Conservation (phyloP, 2,113 vertebrate genomes). For the Pelobates fuscus region DNA sequence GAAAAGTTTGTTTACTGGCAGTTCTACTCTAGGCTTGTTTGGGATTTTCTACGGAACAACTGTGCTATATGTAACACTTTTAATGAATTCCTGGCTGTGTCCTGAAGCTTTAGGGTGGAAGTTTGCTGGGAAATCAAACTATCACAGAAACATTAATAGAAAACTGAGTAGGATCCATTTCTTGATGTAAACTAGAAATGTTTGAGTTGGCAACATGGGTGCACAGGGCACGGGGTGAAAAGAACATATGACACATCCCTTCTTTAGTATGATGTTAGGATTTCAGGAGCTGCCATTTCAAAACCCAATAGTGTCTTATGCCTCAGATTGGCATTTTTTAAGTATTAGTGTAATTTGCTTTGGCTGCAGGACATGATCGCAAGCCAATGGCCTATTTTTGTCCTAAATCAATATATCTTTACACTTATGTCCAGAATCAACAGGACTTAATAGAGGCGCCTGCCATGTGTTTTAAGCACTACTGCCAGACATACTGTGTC, state of each 20-base stretch:
- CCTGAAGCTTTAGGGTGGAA: not conserved
- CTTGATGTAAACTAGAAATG: constrained; percentile 17
- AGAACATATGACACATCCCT: constrained; percentile 48
- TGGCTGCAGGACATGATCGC: constrained; percentile 62
- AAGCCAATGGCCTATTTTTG: constrained; percentile 69
- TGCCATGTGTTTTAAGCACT: constrained; percentile 52
- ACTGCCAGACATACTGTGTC: constrained; percentile 39
- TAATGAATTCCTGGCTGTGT: not conserved
- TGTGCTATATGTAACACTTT: not conserved
- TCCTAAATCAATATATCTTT: constrained; percentile 66
- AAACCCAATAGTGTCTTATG: constrained; percentile 47
- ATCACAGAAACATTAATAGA: not conserved
- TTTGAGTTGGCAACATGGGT: constrained; percentile 35
- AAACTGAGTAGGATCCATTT: constrained; percentile 5
- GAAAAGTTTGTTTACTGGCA: no score
- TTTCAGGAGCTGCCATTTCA: constrained; percentile 32
- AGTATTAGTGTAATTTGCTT: constrained; percentile 62
- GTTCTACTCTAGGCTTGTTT: not conserved
- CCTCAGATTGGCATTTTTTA: constrained; percentile 51
- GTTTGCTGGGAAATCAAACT: not conserved
- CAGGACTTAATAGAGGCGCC: constrained; percentile 70
- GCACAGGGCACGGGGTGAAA: constrained; percentile 33
- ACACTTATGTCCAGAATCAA: constrained; percentile 69
- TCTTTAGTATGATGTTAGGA: constrained; percentile 43
- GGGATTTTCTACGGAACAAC: not conserved